A percentile compares a stretch with the other conserved stretches of the same genome.
Evolutionary conservation across 2,888 invertebrate genomes (phyloP).

Genomic region (Sceliomorpha sp.): DNA sequence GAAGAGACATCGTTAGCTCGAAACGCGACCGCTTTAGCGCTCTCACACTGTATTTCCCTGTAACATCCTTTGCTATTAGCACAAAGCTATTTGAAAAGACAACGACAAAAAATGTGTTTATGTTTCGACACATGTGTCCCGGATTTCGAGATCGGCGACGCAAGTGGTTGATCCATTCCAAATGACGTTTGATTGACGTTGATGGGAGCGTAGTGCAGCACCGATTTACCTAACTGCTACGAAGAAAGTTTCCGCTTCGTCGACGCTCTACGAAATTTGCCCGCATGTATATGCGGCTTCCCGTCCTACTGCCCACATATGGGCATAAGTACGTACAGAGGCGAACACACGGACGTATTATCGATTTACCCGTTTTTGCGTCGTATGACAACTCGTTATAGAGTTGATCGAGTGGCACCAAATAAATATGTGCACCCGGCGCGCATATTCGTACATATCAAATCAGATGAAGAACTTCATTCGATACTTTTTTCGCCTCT

Average conservation of each 20-base stretch:
- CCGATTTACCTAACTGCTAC: conserved; percentile 57
- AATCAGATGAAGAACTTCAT: conserved; percentile 48
- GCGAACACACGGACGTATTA: conserved; percentile 55
- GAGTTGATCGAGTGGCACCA: conserved; percentile 67
- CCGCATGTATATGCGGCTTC: conserved; percentile 55
- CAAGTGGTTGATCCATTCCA: conserved; percentile 56
- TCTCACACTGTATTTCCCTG: too few species aligned
- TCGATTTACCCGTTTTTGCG: conserved; percentile 70
- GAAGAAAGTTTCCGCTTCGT: conserved; percentile 63
- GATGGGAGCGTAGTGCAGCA: conserved; percentile 52
- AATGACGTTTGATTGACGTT: conserved; percentile 59
- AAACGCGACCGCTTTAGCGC: too few species aligned
- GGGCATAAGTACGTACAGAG: conserved; percentile 47
- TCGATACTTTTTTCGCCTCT: conserved; percentile 47
- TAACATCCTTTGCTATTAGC: conserved; percentile 28
- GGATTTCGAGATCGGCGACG: conserved; percentile 51
- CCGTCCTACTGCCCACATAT: conserved; percentile 50
- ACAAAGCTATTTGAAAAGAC: conserved; percentile 37
- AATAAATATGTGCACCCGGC: conserved; percentile 38
- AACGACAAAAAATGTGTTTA: conserved; percentile 40
- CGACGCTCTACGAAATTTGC: conserved; percentile 69
- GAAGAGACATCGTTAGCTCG: too few species aligned
- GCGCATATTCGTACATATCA: conserved; percentile 23
- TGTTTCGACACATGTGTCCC: conserved; percentile 56
- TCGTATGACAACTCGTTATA: conserved; percentile 74